Evolutionary conservation across 2,113 vertebrate genomes (phyloP).

Genomic region (Podarcis cretensis): DNA sequence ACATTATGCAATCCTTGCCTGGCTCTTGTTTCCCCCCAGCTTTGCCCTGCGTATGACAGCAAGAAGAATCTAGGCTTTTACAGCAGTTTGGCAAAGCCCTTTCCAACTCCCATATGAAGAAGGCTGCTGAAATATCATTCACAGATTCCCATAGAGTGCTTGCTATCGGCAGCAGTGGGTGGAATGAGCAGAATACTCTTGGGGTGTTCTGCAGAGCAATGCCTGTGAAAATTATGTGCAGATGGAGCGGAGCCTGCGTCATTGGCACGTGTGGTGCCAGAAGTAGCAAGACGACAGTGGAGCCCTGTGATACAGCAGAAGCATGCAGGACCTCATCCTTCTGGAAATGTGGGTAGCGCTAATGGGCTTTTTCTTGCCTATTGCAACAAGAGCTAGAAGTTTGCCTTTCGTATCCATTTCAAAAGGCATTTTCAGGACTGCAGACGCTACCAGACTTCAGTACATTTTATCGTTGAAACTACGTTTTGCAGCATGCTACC

Average conservation of each 20-base stretch:
- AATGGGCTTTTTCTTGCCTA: neutral
- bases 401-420: neutral
- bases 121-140: neutral
- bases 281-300: neutral
- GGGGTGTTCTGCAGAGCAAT: neutral
- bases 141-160: neutral
- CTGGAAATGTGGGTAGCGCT: neutral
- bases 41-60: neutral
- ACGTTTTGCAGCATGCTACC: neutral
- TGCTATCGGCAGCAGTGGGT: neutral
- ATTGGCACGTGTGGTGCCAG: neutral
- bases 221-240: neutral
- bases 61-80: neutral
- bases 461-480: neutral
- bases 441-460: neutral
- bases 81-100: neutral
- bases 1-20: neutral
- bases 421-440: neutral
- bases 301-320: neutral
- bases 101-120: neutral
- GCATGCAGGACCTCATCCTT: neutral
- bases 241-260: neutral
- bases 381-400: neutral
- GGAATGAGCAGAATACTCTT: neutral
- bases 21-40: neutral